Evolutionary conservation across 1,140 invertebrate genomes (phyloP).

Genomic region (Rhizoglyphus robini): DNA sequence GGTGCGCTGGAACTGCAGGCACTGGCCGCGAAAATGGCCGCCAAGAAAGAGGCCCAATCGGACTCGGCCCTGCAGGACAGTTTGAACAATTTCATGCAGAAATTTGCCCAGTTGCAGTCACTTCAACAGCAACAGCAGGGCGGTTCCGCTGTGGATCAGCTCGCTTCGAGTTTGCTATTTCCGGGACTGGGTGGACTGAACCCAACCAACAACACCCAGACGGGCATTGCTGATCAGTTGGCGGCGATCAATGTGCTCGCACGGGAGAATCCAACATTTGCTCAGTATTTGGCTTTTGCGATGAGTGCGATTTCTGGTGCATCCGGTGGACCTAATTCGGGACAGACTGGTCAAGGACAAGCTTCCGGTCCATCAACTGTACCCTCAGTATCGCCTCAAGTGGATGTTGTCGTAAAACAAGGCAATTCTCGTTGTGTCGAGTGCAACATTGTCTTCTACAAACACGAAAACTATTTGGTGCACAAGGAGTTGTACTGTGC

Average conservation of each 20-base stretch:
- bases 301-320: background rate
- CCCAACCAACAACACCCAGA: background rate
- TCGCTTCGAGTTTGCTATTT: too few species aligned
- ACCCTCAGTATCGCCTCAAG: slow-evolving; percentile 28
- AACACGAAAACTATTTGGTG: slow-evolving; percentile 81
- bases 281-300: slow-evolving; percentile 1
- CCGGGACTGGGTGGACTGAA: background rate
- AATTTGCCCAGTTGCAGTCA: background rate
- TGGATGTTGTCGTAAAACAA: slow-evolving; percentile 35
- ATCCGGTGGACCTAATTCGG: background rate
- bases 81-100: slow-evolving; percentile 4
- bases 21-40: background rate
- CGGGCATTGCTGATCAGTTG: background rate
- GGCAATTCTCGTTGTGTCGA: slow-evolving; percentile 80
- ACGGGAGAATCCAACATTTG: slow-evolving; percentile 3
- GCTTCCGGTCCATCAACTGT: slow-evolving; percentile 19
- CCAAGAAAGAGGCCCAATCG: background rate
- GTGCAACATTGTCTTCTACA: slow-evolving; percentile 93
- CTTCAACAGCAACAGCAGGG: background rate
- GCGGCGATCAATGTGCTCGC: background rate
- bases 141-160: too few species aligned
- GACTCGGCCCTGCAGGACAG: background rate
- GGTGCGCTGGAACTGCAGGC: background rate
- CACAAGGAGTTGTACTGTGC: slow-evolving; percentile 92
- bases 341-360: slow-evolving; percentile 11